Evolutionary conservation across 2,113 vertebrate genomes (phyloP), one percentile per base, ranked within the genome.

Genomic region (Tylochromis polylepis): DNA sequence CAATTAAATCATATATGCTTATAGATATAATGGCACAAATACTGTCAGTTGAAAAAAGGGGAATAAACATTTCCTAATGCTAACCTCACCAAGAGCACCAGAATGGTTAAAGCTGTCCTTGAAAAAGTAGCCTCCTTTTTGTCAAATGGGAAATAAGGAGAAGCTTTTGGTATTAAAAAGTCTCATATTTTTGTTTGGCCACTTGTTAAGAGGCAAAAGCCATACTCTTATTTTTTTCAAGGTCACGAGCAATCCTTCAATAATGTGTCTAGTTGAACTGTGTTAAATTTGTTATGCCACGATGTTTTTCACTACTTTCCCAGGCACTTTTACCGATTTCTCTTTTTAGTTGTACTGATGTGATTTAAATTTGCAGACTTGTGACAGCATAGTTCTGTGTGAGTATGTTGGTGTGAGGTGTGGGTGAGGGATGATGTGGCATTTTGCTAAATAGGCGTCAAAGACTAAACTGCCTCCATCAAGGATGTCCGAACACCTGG

Each of bases 401-500:
- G 58, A 7, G 20, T 82, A 5, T 85, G 75, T 56, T 8, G 5
- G 24, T 18, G 10, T 81, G 36, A 55, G 59, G 87, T 46, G 81
- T 67, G 78, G 79, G 43, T 77, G 80, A 20, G 79, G 83, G 85
- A 55, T 41, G 59, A 78, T 62, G 56, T 14, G 81, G 75, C 72
- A 82, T 27, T 84, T 57, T 1, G 27, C 91, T 82, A 81, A 83
- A 70, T 55, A 82, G 56, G 87, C 88, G 86, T 89, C 79, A 88
- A 88, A 94, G 88, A 88, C 88, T 56, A 81, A 60, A 82, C 89
- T 75, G 57, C 38, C 91, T 93, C 85, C 62, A 77, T 83, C 34
- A 31, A 58, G 18, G 36, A 5, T 70, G 56, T 87, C 36, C 77
- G 77, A 88, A 93, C 94, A 95, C 95, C 92, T 93, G 94, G 83